A percentile compares a stretch with the other conserved stretches of the same genome.
These are phyloP conservation scores for Halesus radiatus DNA, from an alignment of 1,140 invertebrate species.

Conservation along the genomic window DNA sequence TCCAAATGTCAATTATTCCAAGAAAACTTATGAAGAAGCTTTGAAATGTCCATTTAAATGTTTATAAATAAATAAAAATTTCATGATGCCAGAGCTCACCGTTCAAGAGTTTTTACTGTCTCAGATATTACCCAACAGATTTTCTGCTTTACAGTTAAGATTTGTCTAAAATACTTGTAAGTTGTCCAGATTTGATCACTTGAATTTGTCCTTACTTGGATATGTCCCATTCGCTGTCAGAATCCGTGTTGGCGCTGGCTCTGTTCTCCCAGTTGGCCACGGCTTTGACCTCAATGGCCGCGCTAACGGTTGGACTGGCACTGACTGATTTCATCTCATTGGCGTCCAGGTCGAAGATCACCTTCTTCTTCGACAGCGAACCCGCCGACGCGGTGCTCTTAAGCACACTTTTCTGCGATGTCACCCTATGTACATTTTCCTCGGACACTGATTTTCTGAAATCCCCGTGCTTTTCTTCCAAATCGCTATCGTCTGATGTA, in stretches of 20 bases:
- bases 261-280: slow-evolving; percentile 61
- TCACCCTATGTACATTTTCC: slow-evolving; percentile 59
- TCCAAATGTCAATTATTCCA: too few relatives aligned
- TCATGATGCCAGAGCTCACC: too few relatives aligned
- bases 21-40: too few relatives aligned
- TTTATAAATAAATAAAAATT: too few relatives aligned
- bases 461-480: slow-evolving; percentile 50
- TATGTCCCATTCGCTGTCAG: slow-evolving; percentile 69
- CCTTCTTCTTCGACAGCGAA: slow-evolving; percentile 73
- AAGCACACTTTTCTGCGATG: slow-evolving; percentile 69
- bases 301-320: slow-evolving; percentile 64
- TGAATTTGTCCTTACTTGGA: slow-evolving; percentile 64
- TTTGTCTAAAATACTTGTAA: too few relatives aligned
- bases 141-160: too few relatives aligned
- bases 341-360: slow-evolving; percentile 73
- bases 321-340: slow-evolving; percentile 69
- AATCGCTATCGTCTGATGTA: slow-evolving; percentile 17
- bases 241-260: slow-evolving; percentile 60
- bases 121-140: too few relatives aligned
- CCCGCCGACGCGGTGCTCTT: slow-evolving; percentile 70
- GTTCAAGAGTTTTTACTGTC: too few relatives aligned
- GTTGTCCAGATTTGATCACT: too few relatives aligned
- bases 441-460: slow-evolving; percentile 58
- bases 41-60: too few relatives aligned
- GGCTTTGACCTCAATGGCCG: slow-evolving; percentile 63